Evolutionary conservation across 2,797 vertebrate species (phyloP).

Genomic region (Meda fulgida): DNA sequence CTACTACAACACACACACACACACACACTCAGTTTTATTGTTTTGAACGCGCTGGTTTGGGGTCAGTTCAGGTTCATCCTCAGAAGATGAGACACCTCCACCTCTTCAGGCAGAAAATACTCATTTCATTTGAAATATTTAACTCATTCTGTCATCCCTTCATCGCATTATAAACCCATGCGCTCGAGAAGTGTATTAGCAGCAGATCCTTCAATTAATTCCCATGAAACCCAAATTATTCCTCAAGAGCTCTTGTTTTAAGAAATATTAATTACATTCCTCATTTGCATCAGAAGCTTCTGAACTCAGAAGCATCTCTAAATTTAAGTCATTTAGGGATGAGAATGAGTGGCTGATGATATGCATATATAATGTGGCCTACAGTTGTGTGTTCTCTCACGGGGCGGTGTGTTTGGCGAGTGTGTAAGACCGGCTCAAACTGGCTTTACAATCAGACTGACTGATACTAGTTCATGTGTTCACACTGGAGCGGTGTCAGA

Average conservation of each 20-base stretch:
- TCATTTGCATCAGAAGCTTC: constrained; percentile 28
- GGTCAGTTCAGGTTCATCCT: constrained; percentile 23
- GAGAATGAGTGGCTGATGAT: constrained; percentile 34
- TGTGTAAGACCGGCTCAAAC: constrained; percentile 49
- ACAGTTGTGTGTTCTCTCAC: neutral
- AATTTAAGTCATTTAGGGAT: neutral
- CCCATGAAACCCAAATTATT: constrained; percentile 36
- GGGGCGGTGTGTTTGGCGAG: constrained; percentile 11
- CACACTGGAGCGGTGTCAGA: neutral
- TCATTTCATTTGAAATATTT: neutral
- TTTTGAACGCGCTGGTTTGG: neutral
- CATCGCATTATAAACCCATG: constrained; percentile 4
- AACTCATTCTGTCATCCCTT: neutral
- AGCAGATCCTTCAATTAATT: constrained; percentile 15
- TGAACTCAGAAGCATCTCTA: constrained; percentile 7
- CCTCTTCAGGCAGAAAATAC: neutral
- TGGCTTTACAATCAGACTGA: neutral
- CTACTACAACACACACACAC: neutral
- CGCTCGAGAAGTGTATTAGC: neutral
- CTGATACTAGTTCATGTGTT: neutral
- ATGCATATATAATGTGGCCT: constrained; percentile 1
- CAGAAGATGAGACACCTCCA: constrained; percentile 7
- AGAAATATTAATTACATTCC: constrained; percentile 39
- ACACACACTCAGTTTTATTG: neutral
- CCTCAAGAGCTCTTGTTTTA: constrained; percentile 40